Evolutionary conservation across 2,113 vertebrate genomes (phyloP).

Genomic region (Tiliqua scincoides): DNA sequence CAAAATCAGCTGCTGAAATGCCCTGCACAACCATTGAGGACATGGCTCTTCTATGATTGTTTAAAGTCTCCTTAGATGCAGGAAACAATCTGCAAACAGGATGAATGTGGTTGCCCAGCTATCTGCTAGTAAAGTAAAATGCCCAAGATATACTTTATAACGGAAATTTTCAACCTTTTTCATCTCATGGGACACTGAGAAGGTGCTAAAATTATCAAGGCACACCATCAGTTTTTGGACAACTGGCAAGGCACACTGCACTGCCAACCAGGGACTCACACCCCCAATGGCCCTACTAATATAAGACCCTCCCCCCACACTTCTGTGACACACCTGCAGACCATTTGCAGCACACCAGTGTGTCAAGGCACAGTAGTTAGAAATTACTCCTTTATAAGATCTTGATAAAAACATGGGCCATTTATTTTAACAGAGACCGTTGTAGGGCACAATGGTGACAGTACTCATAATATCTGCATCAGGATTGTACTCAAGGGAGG

Average conservation of each 20-base stretch:
- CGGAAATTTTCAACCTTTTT: too few species aligned
- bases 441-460: neutral
- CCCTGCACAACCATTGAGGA: slow-evolving; percentile 5
- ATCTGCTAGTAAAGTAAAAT: neutral
- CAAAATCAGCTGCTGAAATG: neutral
- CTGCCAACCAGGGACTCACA: too few species aligned
- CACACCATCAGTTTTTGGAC: too few species aligned
- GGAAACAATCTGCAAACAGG: neutral
- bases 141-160: neutral
- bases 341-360: too few species aligned
- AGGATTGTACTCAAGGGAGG: neutral
- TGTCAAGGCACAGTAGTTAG: too few species aligned
- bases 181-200: too few species aligned
- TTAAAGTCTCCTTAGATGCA: slow-evolving; percentile 18
- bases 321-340: too few species aligned
- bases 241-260: too few species aligned
- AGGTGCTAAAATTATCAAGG: too few species aligned
- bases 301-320: too few species aligned
- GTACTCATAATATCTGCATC: neutral
- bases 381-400: neutral
- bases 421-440: neutral
- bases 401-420: neutral
- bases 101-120: neutral
- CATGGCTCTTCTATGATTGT: neutral
- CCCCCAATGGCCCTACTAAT: too few species aligned